Conservation (phyloP, 1,140 invertebrate species). For the Pectinophora gossypiella region DNA sequence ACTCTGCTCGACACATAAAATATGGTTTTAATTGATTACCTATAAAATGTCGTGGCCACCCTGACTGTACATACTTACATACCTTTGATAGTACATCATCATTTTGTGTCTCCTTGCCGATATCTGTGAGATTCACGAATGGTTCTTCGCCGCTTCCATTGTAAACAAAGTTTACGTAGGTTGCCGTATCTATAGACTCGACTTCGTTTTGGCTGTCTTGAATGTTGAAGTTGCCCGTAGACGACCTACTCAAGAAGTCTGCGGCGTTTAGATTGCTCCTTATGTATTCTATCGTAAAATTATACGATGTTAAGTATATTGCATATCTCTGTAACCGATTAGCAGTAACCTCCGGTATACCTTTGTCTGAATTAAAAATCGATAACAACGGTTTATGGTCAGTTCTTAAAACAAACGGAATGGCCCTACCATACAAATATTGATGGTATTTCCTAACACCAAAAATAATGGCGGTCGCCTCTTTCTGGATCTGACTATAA, state of each 20-base stretch:
- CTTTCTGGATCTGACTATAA: too few species aligned
- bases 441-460: conserved; percentile 53
- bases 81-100: neutral
- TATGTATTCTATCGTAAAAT: conserved; percentile 19
- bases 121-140: neutral
- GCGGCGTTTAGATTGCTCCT: conserved; percentile 13
- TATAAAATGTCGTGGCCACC: neutral
- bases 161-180: neutral
- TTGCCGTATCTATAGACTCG: neutral
- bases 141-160: too few species aligned
- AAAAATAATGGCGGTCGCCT: too few species aligned
- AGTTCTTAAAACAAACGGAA: conserved; percentile 24
- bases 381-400: too few species aligned
- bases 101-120: neutral
- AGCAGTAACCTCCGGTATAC: too few species aligned
- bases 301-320: conserved; percentile 17
- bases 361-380: too few species aligned
- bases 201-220: neutral
- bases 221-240: too few species aligned
- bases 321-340: too few species aligned
- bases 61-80: neutral
- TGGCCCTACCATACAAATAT: conserved; percentile 38
- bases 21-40: neutral
- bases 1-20: neutral
- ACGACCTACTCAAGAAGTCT: conserved; percentile 5